These are phyloP conservation scores for Eulemur macaco DNA, from an alignment of 2,113 vertebrate genomes.

Conservation along the genomic window DNA sequence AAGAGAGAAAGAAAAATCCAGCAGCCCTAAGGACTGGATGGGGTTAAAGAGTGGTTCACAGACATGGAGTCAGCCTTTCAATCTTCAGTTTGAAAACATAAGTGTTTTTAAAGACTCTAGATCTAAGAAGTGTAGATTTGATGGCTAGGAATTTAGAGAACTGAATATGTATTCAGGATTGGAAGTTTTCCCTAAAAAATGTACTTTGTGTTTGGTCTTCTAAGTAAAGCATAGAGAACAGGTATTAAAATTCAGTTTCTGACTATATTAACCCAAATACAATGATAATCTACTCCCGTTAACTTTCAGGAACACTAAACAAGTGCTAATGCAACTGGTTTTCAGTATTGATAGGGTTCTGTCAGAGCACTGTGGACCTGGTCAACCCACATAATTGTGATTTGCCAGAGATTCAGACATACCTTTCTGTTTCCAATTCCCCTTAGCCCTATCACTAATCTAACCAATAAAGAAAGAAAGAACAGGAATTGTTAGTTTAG, in stretches of 20 bases:
- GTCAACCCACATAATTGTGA: background rate
- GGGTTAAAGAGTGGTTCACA: background rate
- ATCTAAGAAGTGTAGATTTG: background rate
- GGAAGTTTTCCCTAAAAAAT: background rate
- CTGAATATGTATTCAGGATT: background rate
- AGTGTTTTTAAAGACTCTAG: background rate
- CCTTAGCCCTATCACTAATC: background rate
- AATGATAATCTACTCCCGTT: background rate
- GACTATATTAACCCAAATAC: background rate
- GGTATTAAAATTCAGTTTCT: background rate
- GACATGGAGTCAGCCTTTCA: background rate
- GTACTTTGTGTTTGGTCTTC: background rate
- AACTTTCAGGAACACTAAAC: background rate
- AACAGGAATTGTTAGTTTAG: background rate
- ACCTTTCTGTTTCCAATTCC: background rate
- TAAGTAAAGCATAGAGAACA: background rate
- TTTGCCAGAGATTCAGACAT: background rate
- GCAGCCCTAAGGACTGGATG: background rate
- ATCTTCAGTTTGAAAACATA: constrained; percentile 1
- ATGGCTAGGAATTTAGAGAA: background rate
- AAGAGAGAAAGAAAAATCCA: background rate
- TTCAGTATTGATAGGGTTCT: background rate
- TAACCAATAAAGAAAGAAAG: background rate
- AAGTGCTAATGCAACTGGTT: background rate
- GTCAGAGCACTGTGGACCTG: background rate